Conservation (phyloP, 2,888 invertebrate genomes). For the Pollenia griseotomentosa region DNA sequence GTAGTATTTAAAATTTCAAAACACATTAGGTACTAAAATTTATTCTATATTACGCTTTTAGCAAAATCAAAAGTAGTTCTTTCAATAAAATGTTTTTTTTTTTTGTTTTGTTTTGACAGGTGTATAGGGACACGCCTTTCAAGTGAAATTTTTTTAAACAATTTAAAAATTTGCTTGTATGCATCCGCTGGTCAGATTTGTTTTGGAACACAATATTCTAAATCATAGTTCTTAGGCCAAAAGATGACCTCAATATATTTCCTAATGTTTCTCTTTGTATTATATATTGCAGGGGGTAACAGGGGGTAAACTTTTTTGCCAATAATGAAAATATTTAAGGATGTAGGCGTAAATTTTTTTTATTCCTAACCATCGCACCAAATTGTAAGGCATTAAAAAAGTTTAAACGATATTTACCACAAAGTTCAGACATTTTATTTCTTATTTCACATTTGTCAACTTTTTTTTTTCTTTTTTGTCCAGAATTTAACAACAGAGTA, state of each 20-base stretch:
- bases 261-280: slow-evolving; percentile 57
- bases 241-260: slow-evolving; percentile 69
- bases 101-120: slow-evolving; percentile 7
- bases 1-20: not conserved
- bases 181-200: not conserved
- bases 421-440: slow-evolving; percentile 71
- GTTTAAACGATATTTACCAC: slow-evolving; percentile 68
- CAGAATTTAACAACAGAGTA: slow-evolving; percentile 62
- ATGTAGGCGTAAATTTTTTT: slow-evolving; percentile 36
- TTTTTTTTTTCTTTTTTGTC: slow-evolving; percentile 65
- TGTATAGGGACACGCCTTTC: slow-evolving; percentile 59
- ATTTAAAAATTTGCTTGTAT: not conserved
- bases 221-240: slow-evolving; percentile 42
- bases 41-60: slow-evolving; percentile 23
- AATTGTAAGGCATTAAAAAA: slow-evolving; percentile 35
- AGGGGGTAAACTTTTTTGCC: slow-evolving; percentile 54
- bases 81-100: slow-evolving; percentile 6
- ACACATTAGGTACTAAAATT: not conserved
- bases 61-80: not conserved
- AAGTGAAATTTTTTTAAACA: slow-evolving; percentile 1
- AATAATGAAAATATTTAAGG: slow-evolving; percentile 44
- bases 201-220: not conserved
- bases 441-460: slow-evolving; percentile 71
- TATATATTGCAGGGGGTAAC: slow-evolving; percentile 34
- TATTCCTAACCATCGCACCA: not conserved